Evolutionary conservation across 2,888 invertebrate species (phyloP), one percentile per base, ranked within the genome.

Genomic region (Cephus pulcher): DNA sequence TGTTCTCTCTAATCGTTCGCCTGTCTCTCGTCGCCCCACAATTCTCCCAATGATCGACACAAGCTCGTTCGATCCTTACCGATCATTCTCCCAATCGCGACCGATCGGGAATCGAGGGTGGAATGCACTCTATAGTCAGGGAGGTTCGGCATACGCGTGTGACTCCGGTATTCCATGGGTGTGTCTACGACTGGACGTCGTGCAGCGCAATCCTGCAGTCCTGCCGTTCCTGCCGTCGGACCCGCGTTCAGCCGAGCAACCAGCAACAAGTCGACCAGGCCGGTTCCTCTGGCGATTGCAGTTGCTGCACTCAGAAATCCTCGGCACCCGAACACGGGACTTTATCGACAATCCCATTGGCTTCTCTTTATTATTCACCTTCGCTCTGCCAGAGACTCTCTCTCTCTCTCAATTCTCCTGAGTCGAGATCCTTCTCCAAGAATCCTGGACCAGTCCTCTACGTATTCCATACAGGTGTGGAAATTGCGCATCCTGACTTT

Each of bases 161-260:
- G 56, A 56, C 56, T 56, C 56, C 23, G 71, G 71, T 71, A 71
- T 71, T 71, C 34, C 71, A 71, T 71, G 71, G 71, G 71, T 71
- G 71, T 71, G 71, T 71, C 71, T 34, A 56, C 56, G 56, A 56
- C 56, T 56, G 56, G 56, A 56, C 23, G 56, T 56, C 56, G 56
- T 56, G 56, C 56, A 56, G 56, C 56, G 6, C 56, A 23, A 56
- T 56, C 56, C 56, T 23, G 15, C 40, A 40, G 40, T 40, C 33
- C 71, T 71, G 71, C 71, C 71, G 71, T 30, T 34, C 32, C 71
- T 34, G 30, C 71, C 71, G 71, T 71, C 71, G 71, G 71, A 34
- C 15, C 71, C 12, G 71, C 33, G 71, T 56, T 56, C 56, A 6
- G 56, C 56, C 23, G 1, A 56, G 56, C 56, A 56, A 23, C 56